Evolutionary conservation across 2,888 invertebrate genomes (phyloP), one percentile per base, ranked within the genome.

Genomic region (Gymnocheta viridis): DNA sequence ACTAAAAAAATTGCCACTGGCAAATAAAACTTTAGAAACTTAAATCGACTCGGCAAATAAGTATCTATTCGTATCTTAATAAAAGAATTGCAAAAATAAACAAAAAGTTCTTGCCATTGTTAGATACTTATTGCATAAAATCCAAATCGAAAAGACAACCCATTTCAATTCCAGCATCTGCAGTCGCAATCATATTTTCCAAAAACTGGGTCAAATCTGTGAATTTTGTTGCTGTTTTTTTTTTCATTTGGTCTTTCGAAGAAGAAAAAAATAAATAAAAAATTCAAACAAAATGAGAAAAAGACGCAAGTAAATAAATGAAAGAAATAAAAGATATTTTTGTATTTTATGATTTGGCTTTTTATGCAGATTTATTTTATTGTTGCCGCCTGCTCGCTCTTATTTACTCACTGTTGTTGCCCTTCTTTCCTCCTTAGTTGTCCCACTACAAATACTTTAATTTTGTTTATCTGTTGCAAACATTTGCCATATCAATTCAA

Each of bases 131-230:
- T 44, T 29, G 10, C 14, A 58, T 58, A 56, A 56, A 76, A 76
- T 32, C 14, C 64, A 51, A 64, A 64, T 32, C 44, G n/a, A n/a
- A 44, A 58, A 38, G 22, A n/a, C 64, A 47, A 49, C 67, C 58
- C 24, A 56, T 56, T 66, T 56, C 44, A 66, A 66, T 44, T 56
- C 44, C 49, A 60, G 58, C 56, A 58, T 67, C 56, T 74, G 38
- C 2, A 66, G 24, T 29, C 66, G 47, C 51, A 82, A 58, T 69
- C 56, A 69, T 73, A 79, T 58, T 67, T 72, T 24, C 58, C 27
- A 19, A 58, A 66, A 84, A 81, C 80, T 84, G 67, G 84, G 84
- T 84, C 72, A 84, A 81, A 62, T 70, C 64, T 72, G 19, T 41
- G 56, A 64, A 56, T 66, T 66, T 44, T 38, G 14, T 38, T 49